phyloP scores from a whole-genome alignment of 2,113 vertebrate species.

The Gobius niger region DNA sequence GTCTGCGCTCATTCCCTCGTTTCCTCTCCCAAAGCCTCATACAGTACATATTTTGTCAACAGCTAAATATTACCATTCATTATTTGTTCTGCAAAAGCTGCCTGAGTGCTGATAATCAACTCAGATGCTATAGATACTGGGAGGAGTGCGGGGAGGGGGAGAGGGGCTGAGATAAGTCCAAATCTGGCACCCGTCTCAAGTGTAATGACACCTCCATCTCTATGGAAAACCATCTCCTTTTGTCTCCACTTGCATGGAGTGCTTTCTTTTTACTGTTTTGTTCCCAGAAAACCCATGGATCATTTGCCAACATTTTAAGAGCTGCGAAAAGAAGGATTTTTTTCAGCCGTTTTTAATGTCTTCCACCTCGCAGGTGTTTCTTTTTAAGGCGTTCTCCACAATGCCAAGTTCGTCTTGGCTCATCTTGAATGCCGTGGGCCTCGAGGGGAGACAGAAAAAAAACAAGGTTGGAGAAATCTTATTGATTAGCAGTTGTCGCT shows the following conservation, averaged over 20 bases:
- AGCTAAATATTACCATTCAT: conserved; percentile 56
- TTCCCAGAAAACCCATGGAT: conserved; percentile 74
- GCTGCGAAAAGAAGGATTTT: conserved; percentile 75
- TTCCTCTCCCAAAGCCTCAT: conserved; percentile 54
- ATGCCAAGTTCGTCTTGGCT: conserved; percentile 78
- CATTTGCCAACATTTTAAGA: conserved; percentile 79
- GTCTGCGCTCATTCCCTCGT: conserved; percentile 50
- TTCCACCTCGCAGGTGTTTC: conserved; percentile 79
- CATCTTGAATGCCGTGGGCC: conserved; percentile 72
- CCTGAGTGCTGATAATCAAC: conserved; percentile 45
- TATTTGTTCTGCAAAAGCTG: conserved; percentile 41
- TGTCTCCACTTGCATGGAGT: conserved; percentile 74
- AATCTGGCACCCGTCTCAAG: conserved; percentile 74
- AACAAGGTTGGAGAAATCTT: conserved; percentile 68
- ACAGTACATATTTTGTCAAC: conserved; percentile 63
- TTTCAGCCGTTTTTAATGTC: conserved; percentile 67
- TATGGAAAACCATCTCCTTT: conserved; percentile 71
- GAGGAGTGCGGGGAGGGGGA: conserved; percentile 25
- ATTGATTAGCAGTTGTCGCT: conserved; percentile 76
- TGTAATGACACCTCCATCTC: conserved; percentile 76
- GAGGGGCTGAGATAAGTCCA: conserved; percentile 58
- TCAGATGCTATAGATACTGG: conserved; percentile 54
- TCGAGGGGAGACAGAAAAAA: conserved; percentile 36
- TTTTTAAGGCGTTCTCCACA: conserved; percentile 76
- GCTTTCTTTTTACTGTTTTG: conserved; percentile 74